A percentile compares a stretch with the other conserved stretches of the same genome.
These are phyloP conservation scores for Oncorhynchus nerka DNA, from an alignment of 2,113 vertebrate genomes.

Conservation along the genomic window DNA sequence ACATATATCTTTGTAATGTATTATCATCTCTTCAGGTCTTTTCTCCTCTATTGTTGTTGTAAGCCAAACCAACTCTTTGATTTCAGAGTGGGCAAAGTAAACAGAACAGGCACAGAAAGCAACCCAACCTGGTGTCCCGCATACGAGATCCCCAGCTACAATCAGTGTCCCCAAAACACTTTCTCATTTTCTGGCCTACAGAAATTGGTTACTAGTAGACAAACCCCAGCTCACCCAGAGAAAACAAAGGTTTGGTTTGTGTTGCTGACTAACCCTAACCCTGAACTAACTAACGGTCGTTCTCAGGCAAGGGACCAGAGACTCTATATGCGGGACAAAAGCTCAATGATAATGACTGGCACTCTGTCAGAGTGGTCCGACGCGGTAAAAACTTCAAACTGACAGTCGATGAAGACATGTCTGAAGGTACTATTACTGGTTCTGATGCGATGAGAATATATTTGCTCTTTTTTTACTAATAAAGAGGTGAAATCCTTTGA, in stretches of 20 bases:
- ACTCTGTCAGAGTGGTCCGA: slow-evolving; percentile 89
- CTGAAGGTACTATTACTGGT: slow-evolving; percentile 80
- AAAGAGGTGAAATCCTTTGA: background rate
- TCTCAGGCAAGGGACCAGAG: slow-evolving; percentile 95
- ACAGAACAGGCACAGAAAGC: too few relatives aligned
- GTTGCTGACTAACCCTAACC: slow-evolving; percentile 27
- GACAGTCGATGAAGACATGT: slow-evolving; percentile 91
- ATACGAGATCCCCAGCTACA: too few relatives aligned
- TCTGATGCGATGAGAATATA: background rate
- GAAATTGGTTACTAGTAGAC: background rate
- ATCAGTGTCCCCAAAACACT: too few relatives aligned
- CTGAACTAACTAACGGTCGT: slow-evolving; percentile 67
- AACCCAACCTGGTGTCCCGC: too few relatives aligned
- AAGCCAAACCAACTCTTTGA: slow-evolving; percentile 51
- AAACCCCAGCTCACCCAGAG: background rate
- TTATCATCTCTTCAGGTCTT: slow-evolving; percentile 15
- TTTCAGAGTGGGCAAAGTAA: slow-evolving; percentile 1
- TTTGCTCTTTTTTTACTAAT: background rate
- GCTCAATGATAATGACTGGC: slow-evolving; percentile 98
- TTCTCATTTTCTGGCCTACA: too few relatives aligned
- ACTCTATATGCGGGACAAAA: slow-evolving; percentile 95
- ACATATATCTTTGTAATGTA: background rate
- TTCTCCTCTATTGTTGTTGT: slow-evolving; percentile 12
- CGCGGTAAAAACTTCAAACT: slow-evolving; percentile 92
- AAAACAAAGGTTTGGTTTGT: slow-evolving; percentile 52